Evolutionary conservation across 2,888 invertebrate genomes (phyloP).

Genomic region (Diadromus collaris): DNA sequence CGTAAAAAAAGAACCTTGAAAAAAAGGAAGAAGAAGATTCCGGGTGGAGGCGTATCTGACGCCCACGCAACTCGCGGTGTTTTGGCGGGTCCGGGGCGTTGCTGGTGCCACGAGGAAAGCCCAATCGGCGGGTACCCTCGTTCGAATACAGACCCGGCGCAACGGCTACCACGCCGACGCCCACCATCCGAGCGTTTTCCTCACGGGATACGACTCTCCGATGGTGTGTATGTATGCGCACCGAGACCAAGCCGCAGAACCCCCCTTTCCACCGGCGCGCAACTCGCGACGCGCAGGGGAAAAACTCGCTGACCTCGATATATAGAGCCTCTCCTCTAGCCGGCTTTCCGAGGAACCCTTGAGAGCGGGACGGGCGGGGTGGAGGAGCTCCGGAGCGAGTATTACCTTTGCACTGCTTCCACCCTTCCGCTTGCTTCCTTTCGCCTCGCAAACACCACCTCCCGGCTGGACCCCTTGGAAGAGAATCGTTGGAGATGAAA

Average conservation of each 20-base stretch:
- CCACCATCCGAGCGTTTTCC: conserved; percentile 67
- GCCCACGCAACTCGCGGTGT: conserved; percentile 77
- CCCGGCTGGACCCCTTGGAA: neutral
- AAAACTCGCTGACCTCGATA: conserved; percentile 79
- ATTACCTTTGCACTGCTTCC: conserved; percentile 50
- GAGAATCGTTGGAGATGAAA: neutral
- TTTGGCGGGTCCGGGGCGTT: conserved; percentile 78
- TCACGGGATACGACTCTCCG: conserved; percentile 38
- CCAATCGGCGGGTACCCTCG: conserved; percentile 76
- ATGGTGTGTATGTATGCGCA: neutral
- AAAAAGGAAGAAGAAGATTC: conserved; percentile 58
- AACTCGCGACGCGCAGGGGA: conserved; percentile 76
- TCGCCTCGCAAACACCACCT: conserved; percentile 43
- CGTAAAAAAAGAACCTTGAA: conserved; percentile 62
- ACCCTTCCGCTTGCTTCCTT: conserved; percentile 60
- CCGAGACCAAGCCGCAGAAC: neutral
- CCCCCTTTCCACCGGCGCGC: conserved; percentile 63
- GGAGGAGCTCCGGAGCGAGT: conserved; percentile 35
- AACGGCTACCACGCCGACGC: conserved; percentile 72
- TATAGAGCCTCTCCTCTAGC: conserved; percentile 33
- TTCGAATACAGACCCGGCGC: conserved; percentile 63
- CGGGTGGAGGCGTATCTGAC: conserved; percentile 76
- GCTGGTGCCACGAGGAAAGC: conserved; percentile 75
- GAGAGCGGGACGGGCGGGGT: conserved; percentile 33
- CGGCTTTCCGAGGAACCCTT: conserved; percentile 24